Base-by-base conservation (phyloP, 2,888 invertebrate species). In the Drosophila mettleri region DNA sequence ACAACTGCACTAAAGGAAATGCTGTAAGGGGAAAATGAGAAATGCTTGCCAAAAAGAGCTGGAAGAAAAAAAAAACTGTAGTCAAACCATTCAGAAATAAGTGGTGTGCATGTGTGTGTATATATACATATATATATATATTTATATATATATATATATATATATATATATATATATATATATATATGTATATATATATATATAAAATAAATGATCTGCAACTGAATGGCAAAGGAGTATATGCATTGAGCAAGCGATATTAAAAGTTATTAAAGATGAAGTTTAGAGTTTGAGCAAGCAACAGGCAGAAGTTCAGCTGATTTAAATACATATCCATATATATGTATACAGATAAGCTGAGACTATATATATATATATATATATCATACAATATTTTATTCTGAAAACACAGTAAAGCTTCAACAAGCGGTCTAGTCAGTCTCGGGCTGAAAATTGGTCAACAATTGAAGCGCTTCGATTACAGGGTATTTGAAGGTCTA, bases 1-100 rank as follows among this genome's bases (percentile, higher is more conserved):
- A 36, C 59, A 73, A 64, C 49, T 80, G 84, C 74, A 69, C 58
- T 39, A 49, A 70, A 69, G 82, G 69, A 81, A 84, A 81, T 84
- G 69, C 78, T 71, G 76, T 43, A 59, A 62, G 45, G 66, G 66
- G 55, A 52, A 53, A 43, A 66, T 39, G 29, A 66, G 58, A 41
- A 76, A 70, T 69, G 69, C 49, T 57, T 68, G 65, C 79, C 79
- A 79, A 79, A 65, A 69, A 60, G 65, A 4, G 52, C 31, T 36
- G 43, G 29, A 38, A 61, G 29, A 29, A 20, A 16, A 33, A n/a
- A 57, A 49, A 67, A 52, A 34, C 53, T 60, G 62, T 59, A 67
- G 64, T 64, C 63, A 74, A 69, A 58, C 24, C 22, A 45, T 33
- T 38, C 39, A 14, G 27, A 31, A 24, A 14, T 10, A n/a, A 33